Evolutionary conservation across 2,888 invertebrate species (phyloP), one percentile per base, ranked within the genome.

Genomic region (Caenorhabditis sulstoni): DNA sequence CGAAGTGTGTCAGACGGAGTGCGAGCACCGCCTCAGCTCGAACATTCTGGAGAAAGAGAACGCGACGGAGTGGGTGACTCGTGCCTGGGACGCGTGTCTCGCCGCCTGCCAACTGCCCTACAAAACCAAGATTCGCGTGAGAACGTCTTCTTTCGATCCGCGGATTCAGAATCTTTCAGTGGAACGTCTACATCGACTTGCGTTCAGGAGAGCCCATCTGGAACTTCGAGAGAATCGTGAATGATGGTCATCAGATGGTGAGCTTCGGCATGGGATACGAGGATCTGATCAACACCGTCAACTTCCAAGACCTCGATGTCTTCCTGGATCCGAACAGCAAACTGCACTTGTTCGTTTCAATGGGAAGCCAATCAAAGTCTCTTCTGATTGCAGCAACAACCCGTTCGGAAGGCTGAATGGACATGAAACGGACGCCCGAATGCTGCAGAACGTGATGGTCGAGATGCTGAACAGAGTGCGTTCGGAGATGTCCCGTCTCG

Each of bases 201-300:
- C 71, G 71, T 35, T 71, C 71, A 0, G 71, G 71, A 22, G 71
- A 71, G 23, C 71, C 71, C 23, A 62, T 71, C 9, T 71, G 71
- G 71, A 71, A 71, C 29, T 71, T 71, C 16, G 71, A 71, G 47
- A 20, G 64, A 41, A 64, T 71, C 11, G 20, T 71, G 8, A 53
- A 55, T 5, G 64, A 71, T 41, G 71, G 71, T 16, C 71, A 52
- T 29, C 23, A 41, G 20, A n/a, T 57, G 16, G 45, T 45, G 5
- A 71, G 64, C 41, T 47, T 64, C 18, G 71, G 62, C 0, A 22
- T 71, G 47, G 57, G 57, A 23, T 71, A 61, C 44, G 62, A 71
- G 12, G 71, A 71, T 22, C 29, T 71, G 9, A 57, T 71, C 4
- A 71, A 55, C 57, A 71, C 61, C 3, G 57, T 71, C 1, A 37